Conservation (phyloP, 2,888 invertebrate species). For the Cyaniris semiargus region DNA sequence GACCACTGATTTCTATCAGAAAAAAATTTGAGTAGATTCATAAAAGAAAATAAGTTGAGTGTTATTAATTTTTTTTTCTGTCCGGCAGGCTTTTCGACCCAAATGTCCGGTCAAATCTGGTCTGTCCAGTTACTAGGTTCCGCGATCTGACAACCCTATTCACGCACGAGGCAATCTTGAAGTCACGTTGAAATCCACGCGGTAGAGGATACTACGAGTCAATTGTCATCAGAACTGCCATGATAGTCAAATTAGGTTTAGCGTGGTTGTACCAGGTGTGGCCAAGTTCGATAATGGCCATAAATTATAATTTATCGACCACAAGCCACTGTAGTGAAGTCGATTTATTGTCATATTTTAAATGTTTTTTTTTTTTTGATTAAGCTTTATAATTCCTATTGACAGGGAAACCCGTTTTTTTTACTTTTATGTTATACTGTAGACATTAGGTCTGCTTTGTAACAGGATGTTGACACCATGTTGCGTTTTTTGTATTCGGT, state of each 20-base stretch:
- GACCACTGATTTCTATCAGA: no score
- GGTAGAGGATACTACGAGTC: neutral
- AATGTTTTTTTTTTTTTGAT: no score
- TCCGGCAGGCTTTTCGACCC: no score
- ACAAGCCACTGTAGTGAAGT: neutral
- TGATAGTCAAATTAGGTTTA: neutral
- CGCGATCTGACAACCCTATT: neutral
- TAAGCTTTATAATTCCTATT: no score
- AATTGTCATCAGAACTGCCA: neutral
- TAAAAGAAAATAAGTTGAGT: no score
- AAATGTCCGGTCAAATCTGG: no score
- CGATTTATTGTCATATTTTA: neutral
- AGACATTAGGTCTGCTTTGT: neutral
- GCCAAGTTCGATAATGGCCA: neutral
- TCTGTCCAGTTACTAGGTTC: no score
- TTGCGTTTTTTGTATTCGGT: no score
- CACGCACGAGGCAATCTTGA: neutral
- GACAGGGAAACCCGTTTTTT: neutral
- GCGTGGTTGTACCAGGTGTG: neutral
- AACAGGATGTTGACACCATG: neutral
- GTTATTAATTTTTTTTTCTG: no score
- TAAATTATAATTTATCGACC: neutral
- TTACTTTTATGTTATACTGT: neutral
- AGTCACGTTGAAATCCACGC: conserved; percentile 9
- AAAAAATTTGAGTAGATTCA: no score